phyloP scores from a whole-genome alignment of 2,888 invertebrate genomes.

The Adelognathus sp. region DNA sequence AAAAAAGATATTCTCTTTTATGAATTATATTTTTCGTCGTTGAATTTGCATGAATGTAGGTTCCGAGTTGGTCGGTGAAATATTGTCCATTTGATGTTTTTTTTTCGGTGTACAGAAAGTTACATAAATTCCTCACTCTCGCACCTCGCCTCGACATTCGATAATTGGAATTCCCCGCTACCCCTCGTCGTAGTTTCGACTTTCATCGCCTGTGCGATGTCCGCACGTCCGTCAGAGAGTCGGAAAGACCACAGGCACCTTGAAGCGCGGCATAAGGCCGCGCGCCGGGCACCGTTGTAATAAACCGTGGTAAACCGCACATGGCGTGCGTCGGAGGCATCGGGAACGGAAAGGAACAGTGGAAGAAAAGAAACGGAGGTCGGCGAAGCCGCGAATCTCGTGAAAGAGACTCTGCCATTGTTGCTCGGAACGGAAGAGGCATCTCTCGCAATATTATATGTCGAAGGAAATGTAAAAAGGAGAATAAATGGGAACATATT shows the following conservation, averaged over 20 bases:
- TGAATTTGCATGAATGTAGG: no score
- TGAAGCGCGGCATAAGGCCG: slow-evolving; percentile 22
- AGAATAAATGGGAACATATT: background rate
- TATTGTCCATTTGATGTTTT: background rate
- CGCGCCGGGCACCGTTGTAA: background rate
- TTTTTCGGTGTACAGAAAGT: background rate
- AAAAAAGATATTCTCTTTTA: no score
- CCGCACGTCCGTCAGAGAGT: slow-evolving; percentile 1
- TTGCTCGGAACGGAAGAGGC: slow-evolving; percentile 9
- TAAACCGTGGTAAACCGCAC: slow-evolving; percentile 34
- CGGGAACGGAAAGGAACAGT: slow-evolving; percentile 26
- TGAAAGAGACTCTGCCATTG: slow-evolving; percentile 6
- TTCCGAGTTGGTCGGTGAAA: background rate
- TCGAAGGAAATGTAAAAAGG: background rate
- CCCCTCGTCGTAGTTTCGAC: background rate
- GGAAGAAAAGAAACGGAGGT: slow-evolving; percentile 21
- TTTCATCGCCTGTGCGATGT: slow-evolving; percentile 10
- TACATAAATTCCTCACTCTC: background rate
- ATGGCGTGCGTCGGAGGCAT: slow-evolving; percentile 30
- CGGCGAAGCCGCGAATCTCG: slow-evolving; percentile 14
- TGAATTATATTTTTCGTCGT: background rate
- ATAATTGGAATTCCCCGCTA: background rate
- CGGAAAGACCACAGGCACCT: slow-evolving; percentile 8
- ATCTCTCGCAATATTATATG: background rate
- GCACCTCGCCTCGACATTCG: slow-evolving; percentile 11